A percentile compares a stretch with the other conserved stretches of the same genome.
Evolutionary conservation across 2,113 vertebrate genomes (phyloP).

Genomic region (Oncorhynchus mykiss): DNA sequence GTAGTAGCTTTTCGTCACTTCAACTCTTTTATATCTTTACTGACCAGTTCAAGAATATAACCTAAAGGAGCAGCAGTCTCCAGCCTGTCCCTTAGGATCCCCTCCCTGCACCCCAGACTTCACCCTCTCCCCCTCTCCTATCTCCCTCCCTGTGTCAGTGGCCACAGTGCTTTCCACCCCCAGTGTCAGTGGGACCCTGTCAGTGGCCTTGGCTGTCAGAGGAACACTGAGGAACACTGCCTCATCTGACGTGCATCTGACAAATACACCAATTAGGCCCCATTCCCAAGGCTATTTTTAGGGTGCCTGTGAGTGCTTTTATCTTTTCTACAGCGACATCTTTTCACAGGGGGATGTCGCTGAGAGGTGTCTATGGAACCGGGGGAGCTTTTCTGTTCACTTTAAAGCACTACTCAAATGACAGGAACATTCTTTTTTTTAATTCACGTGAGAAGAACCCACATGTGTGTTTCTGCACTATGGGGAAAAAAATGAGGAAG

Average conservation of each 20-base stretch:
- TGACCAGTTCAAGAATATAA: too few relatives aligned
- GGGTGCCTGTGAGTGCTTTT: too few relatives aligned
- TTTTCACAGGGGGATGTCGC: too few relatives aligned
- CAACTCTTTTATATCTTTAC: too few relatives aligned
- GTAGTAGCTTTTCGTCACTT: too few relatives aligned
- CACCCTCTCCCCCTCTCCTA: too few relatives aligned
- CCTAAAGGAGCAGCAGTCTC: too few relatives aligned
- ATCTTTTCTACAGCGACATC: too few relatives aligned
- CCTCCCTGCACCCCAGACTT: neutral
- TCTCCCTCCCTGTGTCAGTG: neutral
- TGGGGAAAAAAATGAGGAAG: too few relatives aligned
- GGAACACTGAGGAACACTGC: neutral
- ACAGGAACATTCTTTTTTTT: neutral
- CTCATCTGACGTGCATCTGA: neutral
- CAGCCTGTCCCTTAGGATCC: too few relatives aligned
- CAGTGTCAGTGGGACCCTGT: neutral
- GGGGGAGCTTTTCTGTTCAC: neutral
- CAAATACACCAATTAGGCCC: constrained; percentile 2
- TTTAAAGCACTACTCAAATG: neutral
- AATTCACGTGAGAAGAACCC: neutral
- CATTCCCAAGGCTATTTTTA: too few relatives aligned
- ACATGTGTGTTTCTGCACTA: neutral
- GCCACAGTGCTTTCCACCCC: neutral
- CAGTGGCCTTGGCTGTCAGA: neutral
- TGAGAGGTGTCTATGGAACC: too few relatives aligned